Evolutionary conservation across 2,888 invertebrate genomes (phyloP), one percentile per base, ranked within the genome.

Genomic region (Drymonia ruficornis): DNA sequence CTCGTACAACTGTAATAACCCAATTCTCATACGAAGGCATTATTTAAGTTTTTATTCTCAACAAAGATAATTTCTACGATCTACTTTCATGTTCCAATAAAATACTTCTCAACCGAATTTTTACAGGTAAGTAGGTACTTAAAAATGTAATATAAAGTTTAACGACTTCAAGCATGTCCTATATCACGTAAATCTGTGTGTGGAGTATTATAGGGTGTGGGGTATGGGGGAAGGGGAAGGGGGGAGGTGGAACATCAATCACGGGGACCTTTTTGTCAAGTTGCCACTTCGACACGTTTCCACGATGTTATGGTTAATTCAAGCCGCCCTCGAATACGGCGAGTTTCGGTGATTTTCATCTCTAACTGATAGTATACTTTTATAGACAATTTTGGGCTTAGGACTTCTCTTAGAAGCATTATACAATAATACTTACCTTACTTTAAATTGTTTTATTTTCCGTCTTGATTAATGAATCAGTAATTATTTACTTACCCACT

Each of bases 251-350:
- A 49, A 72, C 84, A 85, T 85, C 83, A 85, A 84, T 85, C 82
- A 83, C 76, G 56, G 60, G 58, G 66, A 74, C 76, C 80, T 81
- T 81, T 83, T 84, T 83, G 82, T 81, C 82, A 78, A 77, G 76
- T 78, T 75, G 75, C 75, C 79, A 83, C 80, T 83, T 81, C 81
- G 81, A 80, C 79, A 81, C 76, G 73, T 78, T 75, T 72, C 69
- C 59, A 63, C 70, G 59, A 72, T 74, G 76, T 74, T 74, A 79
- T 77, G 75, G 76, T 77, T 80, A 74, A 78, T 78, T 78, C 76
- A 77, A 78, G 72, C 59, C 61, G 59, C 63, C 54, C 42, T 53
- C 34, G 43, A 43, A 60, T 53, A 55, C 54, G 63, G 55, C 53
- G 47, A 58, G 59, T 54, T 65, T 56, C 55, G 52, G 44, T 50